Evolutionary conservation across 2,888 invertebrate species (phyloP).

Genomic region (Drosophila emarginata): DNA sequence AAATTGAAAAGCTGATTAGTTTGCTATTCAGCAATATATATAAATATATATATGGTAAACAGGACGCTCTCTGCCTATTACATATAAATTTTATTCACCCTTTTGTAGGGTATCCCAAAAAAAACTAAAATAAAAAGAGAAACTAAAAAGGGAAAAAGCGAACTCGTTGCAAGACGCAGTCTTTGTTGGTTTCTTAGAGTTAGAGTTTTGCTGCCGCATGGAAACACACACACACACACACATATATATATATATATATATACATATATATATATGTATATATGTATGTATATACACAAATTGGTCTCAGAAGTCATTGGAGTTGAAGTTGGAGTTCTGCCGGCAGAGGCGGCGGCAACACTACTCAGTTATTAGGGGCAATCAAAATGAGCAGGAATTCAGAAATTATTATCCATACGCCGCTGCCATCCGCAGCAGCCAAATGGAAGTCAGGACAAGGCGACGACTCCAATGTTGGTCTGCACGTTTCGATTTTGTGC

Average conservation of each 20-base stretch:
- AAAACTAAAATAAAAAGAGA: background rate
- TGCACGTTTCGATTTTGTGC: slow-evolving; percentile 73
- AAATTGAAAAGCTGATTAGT: no score
- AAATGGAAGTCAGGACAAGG: slow-evolving; percentile 35
- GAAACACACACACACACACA: slow-evolving; percentile 12
- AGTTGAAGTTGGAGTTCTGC: slow-evolving; percentile 5
- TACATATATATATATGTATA: slow-evolving; percentile 7
- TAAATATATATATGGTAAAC: no score
- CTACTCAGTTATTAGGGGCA: slow-evolving; percentile 79
- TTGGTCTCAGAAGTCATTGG: slow-evolving; percentile 8
- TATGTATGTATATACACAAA: slow-evolving; percentile 9
- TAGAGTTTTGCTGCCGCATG: slow-evolving; percentile 34
- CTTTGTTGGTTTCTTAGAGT: slow-evolving; percentile 33
- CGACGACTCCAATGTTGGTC: slow-evolving; percentile 34
- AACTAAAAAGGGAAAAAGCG: slow-evolving; percentile 19
- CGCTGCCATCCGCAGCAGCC: slow-evolving; percentile 44
- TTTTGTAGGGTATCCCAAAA: background rate
- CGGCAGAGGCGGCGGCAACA: slow-evolving; percentile 69
- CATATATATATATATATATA: background rate
- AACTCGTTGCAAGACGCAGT: slow-evolving; percentile 30
- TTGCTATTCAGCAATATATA: no score
- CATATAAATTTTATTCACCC: background rate
- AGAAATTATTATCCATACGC: slow-evolving; percentile 74
- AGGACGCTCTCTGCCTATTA: no score
- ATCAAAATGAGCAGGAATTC: slow-evolving; percentile 78